Evolutionary conservation across 2,113 vertebrate species (phyloP), one percentile per base, ranked within the genome.

Genomic region (Donacobius atricapilla): DNA sequence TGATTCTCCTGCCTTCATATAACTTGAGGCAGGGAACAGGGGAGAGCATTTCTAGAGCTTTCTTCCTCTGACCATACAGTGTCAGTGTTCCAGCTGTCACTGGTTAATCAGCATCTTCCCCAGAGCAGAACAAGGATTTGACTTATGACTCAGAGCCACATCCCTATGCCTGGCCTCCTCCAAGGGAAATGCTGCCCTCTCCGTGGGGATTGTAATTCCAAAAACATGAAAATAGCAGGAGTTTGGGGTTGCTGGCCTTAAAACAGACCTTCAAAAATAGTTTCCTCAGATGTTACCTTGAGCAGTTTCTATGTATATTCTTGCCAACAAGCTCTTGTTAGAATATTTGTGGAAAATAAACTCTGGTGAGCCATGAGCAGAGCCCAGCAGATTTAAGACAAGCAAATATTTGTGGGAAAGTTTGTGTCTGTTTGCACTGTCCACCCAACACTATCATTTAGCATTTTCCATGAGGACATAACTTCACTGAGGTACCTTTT

Each of bases 351-450:
- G 88, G 86, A 94, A 94, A 95, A 95, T 86, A 87, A 90, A 83
- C 70, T 89, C 65, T 2, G 9, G 31, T 4, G 1, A 68, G 48
- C 51, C 61, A 35, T 35, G 45, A 75, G 51, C 77, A 39, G 53
- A 95, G 89, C 82, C 88, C 90, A 91, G 48, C 15, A 78, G 66
- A 96, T 88, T 91, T 95, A 90, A 93, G 77, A 56, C 48, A 68
- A 94, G 87, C 51, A 96, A 95, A 95, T 93, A 92, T 96, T 96
- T 96, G 87, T 93, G 94, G 83, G 80, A 91, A 95, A 75, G 72
- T 91, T 78, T 94, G 45, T 94, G 73, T 76, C 57, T 92, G 68
- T 94, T 94, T 91, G 57, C 9, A 5, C 47, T 90, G 39, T 54
- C 57, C 64, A 42, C 48, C 51, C 78, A 47, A 37, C 16, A 24